A percentile compares a stretch with the other conserved stretches of the same genome.
Evolutionary conservation across 1,140 invertebrate genomes (phyloP).

Genomic region (Asbolus verrucosus): DNA sequence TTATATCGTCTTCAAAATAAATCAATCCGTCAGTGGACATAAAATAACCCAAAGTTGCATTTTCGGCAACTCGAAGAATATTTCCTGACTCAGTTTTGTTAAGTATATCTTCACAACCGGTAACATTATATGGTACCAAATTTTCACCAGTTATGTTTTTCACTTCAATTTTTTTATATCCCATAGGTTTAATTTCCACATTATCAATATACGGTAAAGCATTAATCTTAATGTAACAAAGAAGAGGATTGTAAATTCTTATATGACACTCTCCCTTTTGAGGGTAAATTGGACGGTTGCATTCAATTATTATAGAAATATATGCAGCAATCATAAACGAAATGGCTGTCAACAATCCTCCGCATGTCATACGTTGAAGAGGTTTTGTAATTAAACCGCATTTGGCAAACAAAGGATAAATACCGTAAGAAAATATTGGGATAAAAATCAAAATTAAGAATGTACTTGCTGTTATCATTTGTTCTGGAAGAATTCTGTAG

Average conservation of each 20-base stretch:
- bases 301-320: not conserved
- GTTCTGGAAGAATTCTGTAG: not conserved
- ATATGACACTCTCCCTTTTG: not conserved
- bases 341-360: not conserved
- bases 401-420: not conserved
- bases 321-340: not conserved
- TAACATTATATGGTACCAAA: too few relatives aligned
- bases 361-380: not conserved
- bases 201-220: not conserved
- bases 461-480: not conserved
- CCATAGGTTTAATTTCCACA: not conserved
- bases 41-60: too few relatives aligned
- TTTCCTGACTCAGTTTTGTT: too few relatives aligned
- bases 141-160: too few relatives aligned
- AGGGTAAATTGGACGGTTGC: not conserved
- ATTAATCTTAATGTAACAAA: not conserved
- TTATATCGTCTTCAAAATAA: too few relatives aligned
- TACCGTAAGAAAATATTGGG: not conserved
- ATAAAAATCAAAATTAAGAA: not conserved
- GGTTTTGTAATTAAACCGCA: not conserved
- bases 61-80: too few relatives aligned
- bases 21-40: too few relatives aligned
- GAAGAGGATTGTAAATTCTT: conserved; percentile 7
- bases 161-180: not conserved
- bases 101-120: too few relatives aligned